Evolutionary conservation across 2,888 invertebrate species (phyloP).

Genomic region (Pachycephus smyrnensis): DNA sequence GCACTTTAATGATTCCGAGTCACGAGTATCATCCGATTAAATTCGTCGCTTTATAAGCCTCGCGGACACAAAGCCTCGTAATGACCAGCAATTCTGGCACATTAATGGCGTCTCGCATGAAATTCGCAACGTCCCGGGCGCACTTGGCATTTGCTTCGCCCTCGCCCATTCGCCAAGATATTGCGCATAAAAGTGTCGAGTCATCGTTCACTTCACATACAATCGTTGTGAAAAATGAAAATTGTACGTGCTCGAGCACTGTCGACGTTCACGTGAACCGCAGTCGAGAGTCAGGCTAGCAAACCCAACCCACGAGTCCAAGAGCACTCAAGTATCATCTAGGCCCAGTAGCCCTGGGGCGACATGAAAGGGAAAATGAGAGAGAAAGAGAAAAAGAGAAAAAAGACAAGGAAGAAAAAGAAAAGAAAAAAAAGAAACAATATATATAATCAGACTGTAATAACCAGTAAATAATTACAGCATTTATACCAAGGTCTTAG

Average conservation of each 20-base stretch:
- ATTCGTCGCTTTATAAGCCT: background rate
- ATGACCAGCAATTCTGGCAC: background rate
- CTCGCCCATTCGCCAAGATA: constrained; percentile 22
- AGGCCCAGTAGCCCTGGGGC: constrained; percentile 13
- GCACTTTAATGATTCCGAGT: background rate
- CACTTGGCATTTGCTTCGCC: background rate
- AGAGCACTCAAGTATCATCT: constrained; percentile 25
- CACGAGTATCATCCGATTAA: constrained; percentile 1
- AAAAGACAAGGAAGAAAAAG: no score
- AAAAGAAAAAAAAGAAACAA: no score
- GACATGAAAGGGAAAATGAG: background rate
- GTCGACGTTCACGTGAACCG: background rate
- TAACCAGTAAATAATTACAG: background rate
- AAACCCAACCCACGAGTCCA: constrained; percentile 7
- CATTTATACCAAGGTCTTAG: no score
- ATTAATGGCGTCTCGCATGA: background rate
- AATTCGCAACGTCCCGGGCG: background rate
- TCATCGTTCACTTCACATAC: constrained; percentile 25
- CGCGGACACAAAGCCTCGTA: constrained; percentile 1
- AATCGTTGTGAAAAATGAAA: constrained; percentile 37
- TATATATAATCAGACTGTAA: background rate
- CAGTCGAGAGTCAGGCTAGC: constrained; percentile 18
- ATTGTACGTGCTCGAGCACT: constrained; percentile 39
- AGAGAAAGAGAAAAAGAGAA: background rate
- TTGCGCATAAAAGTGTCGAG: constrained; percentile 38